A percentile compares a stretch with the other conserved stretches of the same genome.
These are phyloP conservation scores for Drosophila pectinifera DNA, from an alignment of 1,140 invertebrate species.

Conservation along the genomic window DNA sequence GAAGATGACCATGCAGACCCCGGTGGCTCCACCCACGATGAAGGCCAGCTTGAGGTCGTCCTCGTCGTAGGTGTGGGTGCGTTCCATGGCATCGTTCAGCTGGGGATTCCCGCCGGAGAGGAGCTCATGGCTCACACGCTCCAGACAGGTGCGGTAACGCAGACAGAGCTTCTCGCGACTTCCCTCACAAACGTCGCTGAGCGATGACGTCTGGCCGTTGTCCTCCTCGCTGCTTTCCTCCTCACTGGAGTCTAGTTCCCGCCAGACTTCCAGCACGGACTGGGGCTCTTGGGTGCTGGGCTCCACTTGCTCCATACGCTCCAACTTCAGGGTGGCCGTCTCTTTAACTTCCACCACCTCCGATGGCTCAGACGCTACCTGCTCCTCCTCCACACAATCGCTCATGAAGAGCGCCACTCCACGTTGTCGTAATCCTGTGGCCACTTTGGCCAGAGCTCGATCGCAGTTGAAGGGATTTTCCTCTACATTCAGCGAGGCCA, in stretches of 20 bases:
- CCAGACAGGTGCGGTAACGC: constrained; percentile 67
- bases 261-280: constrained; percentile 59
- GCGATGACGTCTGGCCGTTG: constrained; percentile 38
- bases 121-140: constrained; percentile 66
- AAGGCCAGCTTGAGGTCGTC: constrained; percentile 74
- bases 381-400: constrained; percentile 49
- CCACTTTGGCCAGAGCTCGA: constrained; percentile 53
- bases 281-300: constrained; percentile 36
- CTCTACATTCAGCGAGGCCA: constrained; percentile 64
- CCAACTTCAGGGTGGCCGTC: constrained; percentile 22
- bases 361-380: background rate
- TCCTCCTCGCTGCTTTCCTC: constrained; percentile 11
- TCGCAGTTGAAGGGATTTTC: constrained; percentile 78
- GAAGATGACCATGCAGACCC: constrained; percentile 76
- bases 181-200: constrained; percentile 64
- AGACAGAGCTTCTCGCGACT: constrained; percentile 66
- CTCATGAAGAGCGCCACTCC: constrained; percentile 60
- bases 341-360: constrained; percentile 17
- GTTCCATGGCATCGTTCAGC: constrained; percentile 31
- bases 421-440: constrained; percentile 50
- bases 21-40: constrained; percentile 68
- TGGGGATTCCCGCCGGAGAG: constrained; percentile 34
- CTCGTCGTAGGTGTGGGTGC: constrained; percentile 62
- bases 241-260: constrained; percentile 63
- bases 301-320: constrained; percentile 55